These are phyloP conservation scores for Gadus macrocephalus DNA, from an alignment of 2,113 vertebrate species.

Conservation along the genomic window DNA sequence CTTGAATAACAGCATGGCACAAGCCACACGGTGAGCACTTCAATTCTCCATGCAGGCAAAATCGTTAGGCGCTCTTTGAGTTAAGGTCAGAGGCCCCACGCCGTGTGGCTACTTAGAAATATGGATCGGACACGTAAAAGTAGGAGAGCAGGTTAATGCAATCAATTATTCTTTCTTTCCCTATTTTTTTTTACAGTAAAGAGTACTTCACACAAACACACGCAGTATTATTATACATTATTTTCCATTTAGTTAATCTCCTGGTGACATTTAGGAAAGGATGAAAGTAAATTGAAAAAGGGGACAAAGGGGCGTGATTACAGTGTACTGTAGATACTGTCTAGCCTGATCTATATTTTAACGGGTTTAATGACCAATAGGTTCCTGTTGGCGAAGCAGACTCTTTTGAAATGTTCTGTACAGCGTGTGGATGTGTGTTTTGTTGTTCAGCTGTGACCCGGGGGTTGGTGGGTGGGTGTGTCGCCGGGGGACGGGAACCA, in stretches of 20 bases:
- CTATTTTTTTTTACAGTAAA: constrained; percentile 59
- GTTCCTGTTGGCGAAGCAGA: too few relatives aligned
- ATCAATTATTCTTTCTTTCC: constrained; percentile 51
- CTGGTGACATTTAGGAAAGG: constrained; percentile 59
- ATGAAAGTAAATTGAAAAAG: constrained; percentile 47
- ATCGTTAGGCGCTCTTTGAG: constrained; percentile 52
- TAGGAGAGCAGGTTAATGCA: constrained; percentile 63
- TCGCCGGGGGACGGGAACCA: too few relatives aligned
- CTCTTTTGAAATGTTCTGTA: too few relatives aligned
- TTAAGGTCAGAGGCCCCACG: constrained; percentile 47
- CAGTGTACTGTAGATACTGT: too few relatives aligned
- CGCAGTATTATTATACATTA: constrained; percentile 31
- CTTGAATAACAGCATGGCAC: constrained; percentile 48
- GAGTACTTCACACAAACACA: constrained; percentile 58
- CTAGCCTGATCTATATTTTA: too few relatives aligned
- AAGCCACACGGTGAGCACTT: constrained; percentile 4
- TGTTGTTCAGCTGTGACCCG: too few relatives aligned
- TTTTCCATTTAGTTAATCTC: constrained; percentile 17
- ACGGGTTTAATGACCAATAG: too few relatives aligned
- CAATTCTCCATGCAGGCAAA: constrained; percentile 32
- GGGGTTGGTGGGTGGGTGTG: too few relatives aligned
- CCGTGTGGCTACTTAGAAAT: constrained; percentile 58
- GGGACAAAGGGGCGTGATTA: not conserved
- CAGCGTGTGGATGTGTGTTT: too few relatives aligned
- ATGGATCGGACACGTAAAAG: constrained; percentile 61